Evolutionary conservation across 2,113 vertebrate genomes (phyloP), one percentile per base, ranked within the genome.

Genomic region (Malaclemys terrapin): DNA sequence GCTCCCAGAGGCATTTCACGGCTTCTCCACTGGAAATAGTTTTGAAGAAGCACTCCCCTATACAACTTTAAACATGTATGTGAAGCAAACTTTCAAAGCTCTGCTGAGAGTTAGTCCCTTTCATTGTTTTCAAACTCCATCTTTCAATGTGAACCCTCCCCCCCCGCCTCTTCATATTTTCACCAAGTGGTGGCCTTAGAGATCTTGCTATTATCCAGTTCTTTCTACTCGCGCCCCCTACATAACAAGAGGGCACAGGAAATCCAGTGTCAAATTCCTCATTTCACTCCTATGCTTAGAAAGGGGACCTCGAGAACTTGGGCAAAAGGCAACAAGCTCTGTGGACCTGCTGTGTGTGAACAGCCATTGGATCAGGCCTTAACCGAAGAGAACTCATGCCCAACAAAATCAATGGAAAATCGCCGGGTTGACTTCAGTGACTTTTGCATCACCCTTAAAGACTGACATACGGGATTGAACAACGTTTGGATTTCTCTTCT

Each of bases 171-270:
- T 8, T 65, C 62, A 19, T 13, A 19, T n/a, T 65, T 65, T 65
- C 62, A 65, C 14, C 16, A 35, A 65, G 35, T 8, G 6, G 9
- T 65, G 62, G 62, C 8, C 62, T n/a, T 65, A 65, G 62, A 19
- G 4, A 14, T n/a, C 62, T 35, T 35, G 62, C 31, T 4, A 65
- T n/a, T 35, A 2, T 65, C 62, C 8, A 6, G 7, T 65, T 65
- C 62, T 3, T 19, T n/a, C 13, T 31, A 35, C 6, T 35, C 4
- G 0, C 6, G 1, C 14, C 59, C 29, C 16, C 29, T n/a, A 19
- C 8, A 19, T 65, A 65, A 19, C 16, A n/a, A 9, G 31, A 65
- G 16, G 16, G 31, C 29, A 65, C 13, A n/a, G 31, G 16, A 65
- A n/a, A 65, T n/a, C 7, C 62, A n/a, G 6, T 4, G 16, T 65